Conservation (phyloP, 2,888 invertebrate genomes). For the Drosophila helvetica region DNA sequence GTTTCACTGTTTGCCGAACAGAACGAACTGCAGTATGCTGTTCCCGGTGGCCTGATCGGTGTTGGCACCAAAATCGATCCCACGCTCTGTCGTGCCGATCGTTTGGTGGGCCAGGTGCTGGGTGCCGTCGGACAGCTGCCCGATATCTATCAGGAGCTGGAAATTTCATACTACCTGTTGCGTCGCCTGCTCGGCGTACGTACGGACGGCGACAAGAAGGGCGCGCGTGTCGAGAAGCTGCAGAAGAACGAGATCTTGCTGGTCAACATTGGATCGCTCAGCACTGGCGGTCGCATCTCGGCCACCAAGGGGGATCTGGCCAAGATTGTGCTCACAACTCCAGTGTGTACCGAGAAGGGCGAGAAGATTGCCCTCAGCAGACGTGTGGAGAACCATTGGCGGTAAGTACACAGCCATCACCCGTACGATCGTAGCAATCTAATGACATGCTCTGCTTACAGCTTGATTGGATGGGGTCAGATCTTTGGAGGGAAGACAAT, state of each 20-base stretch:
- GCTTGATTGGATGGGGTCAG: conserved; percentile 99
- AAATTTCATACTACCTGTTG: conserved; percentile 98
- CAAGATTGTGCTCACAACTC: conserved; percentile 97
- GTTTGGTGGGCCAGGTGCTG: conserved; percentile 98
- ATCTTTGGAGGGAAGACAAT: conserved; percentile 99
- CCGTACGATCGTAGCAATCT: background rate
- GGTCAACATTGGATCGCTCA: conserved; percentile 99
- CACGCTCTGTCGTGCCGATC: conserved; percentile 98
- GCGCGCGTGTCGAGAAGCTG: conserved; percentile 97
- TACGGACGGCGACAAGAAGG: conserved; percentile 99
- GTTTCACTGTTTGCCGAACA: conserved; percentile 99
- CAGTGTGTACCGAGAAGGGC: conserved; percentile 99
- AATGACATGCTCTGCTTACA: conserved; percentile 83
- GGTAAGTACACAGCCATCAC: conserved; percentile 86
- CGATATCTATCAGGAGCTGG: conserved; percentile 98
- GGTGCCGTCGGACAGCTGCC: conserved; percentile 98
- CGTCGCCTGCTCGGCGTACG: conserved; percentile 98
- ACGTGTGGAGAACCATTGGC: conserved; percentile 99
- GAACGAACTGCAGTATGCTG: conserved; percentile 99
- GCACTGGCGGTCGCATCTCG: conserved; percentile 97
- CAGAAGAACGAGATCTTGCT: conserved; percentile 95
- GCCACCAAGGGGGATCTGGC: conserved; percentile 98
- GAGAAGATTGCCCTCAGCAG: conserved; percentile 99
- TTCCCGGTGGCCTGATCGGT: conserved; percentile 99
- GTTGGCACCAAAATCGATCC: conserved; percentile 99